Conservation (phyloP, 2,888 invertebrate species). For the Octodonta nipae region DNA sequence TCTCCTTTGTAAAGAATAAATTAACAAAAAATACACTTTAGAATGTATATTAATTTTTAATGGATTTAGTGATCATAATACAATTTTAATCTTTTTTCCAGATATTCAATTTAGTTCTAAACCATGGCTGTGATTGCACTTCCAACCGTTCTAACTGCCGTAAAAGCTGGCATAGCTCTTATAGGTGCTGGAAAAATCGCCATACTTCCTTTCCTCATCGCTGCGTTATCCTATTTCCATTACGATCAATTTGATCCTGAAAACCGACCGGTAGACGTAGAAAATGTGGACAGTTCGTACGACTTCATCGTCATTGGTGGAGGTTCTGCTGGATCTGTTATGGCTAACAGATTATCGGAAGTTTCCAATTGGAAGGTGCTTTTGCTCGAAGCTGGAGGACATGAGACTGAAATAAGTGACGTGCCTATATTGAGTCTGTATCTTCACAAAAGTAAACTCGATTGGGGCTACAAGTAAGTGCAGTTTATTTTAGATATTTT, state of each 20-base stretch:
- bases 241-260: constrained; percentile 78
- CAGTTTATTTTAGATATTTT: neutral
- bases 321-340: constrained; percentile 72
- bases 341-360: constrained; percentile 70
- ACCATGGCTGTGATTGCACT: constrained; percentile 23
- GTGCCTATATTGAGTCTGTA: constrained; percentile 77
- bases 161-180: constrained; percentile 57
- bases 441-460: constrained; percentile 76
- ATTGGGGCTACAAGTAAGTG: constrained; percentile 75
- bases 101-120: too few relatives aligned
- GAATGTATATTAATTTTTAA: too few relatives aligned
- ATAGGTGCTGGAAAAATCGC: constrained; percentile 60
- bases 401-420: constrained; percentile 75
- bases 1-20: too few relatives aligned
- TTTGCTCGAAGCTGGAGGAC: constrained; percentile 72
- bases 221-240: constrained; percentile 66
- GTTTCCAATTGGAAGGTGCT: constrained; percentile 65
- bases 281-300: constrained; percentile 51
- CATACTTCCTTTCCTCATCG: constrained; percentile 61
- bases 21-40: too few relatives aligned
- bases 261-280: constrained; percentile 49
- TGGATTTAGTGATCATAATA: too few relatives aligned
- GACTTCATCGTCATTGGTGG: constrained; percentile 75
- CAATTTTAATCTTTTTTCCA: too few relatives aligned
- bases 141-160: constrained; percentile 43